A percentile compares a stretch with the other conserved stretches of the same genome.
Evolutionary conservation across 2,888 invertebrate species (phyloP).

Genomic region (Orthosia gracilis): DNA sequence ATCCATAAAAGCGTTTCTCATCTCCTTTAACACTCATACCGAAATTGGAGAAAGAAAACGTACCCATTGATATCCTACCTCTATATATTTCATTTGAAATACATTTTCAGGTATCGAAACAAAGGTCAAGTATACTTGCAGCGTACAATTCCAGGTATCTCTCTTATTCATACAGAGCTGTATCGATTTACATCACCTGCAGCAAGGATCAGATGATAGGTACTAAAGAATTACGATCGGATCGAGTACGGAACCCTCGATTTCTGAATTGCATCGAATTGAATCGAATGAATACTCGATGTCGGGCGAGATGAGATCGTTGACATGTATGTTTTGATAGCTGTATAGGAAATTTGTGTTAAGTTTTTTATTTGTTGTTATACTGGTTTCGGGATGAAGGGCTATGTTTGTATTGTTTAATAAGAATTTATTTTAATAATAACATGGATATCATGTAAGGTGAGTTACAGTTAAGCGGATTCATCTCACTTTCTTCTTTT

Average conservation of each 20-base stretch:
- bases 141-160: neutral
- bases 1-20: too few relatives aligned
- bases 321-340: conserved; percentile 8
- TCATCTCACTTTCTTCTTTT: too few relatives aligned
- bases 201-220: conserved; percentile 27
- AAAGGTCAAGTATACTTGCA: neutral
- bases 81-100: too few relatives aligned
- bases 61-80: too few relatives aligned
- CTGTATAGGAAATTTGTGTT: conserved; percentile 1
- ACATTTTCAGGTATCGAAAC: too few relatives aligned
- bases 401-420: too few relatives aligned
- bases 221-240: conserved; percentile 45
- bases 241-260: conserved; percentile 35
- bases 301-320: conserved; percentile 14
- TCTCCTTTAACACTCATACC: too few relatives aligned
- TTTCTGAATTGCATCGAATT: conserved; percentile 38
- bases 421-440: too few relatives aligned
- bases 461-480: too few relatives aligned
- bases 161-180: conserved; percentile 14
- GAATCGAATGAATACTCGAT: conserved; percentile 46
- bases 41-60: too few relatives aligned
- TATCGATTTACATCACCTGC: conserved; percentile 33
- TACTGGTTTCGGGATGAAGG: neutral
- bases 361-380: neutral
- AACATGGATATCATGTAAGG: too few relatives aligned